Percentiles rank a stretch among this genome's conserved stretches.
Evolutionary conservation across 1,140 invertebrate genomes (phyloP).

Genomic region (Mercenaria mercenaria): DNA sequence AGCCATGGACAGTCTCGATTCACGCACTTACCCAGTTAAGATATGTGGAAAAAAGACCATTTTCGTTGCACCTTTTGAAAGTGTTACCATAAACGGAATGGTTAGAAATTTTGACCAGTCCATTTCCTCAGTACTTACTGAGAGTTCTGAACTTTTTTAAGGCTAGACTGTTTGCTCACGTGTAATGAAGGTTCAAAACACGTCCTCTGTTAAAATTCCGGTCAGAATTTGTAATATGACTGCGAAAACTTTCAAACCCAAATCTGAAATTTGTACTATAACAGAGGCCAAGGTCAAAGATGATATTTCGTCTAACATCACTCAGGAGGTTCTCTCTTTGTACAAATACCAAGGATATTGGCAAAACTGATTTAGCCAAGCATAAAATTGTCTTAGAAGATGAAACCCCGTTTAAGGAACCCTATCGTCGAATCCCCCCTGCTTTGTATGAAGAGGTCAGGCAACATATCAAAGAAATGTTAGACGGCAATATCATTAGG

Average conservation of each 20-base stretch:
- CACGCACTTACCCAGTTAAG: background rate
- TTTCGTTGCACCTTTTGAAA: background rate
- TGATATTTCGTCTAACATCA: background rate
- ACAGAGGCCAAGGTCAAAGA: constrained; percentile 8
- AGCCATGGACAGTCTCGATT: background rate
- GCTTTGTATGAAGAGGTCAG: constrained; percentile 57
- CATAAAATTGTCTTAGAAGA: too few species aligned
- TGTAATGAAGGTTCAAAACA: background rate
- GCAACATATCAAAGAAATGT: constrained; percentile 59
- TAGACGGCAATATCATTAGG: constrained; percentile 43
- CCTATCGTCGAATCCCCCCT: constrained; percentile 44
- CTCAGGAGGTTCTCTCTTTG: background rate
- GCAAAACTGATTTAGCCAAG: too few species aligned
- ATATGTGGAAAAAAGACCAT: background rate
- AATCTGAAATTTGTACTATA: background rate
- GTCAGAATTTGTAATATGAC: constrained; percentile 20
- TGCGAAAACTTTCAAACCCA: constrained; percentile 12
- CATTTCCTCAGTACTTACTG: constrained; percentile 9
- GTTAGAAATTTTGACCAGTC: background rate
- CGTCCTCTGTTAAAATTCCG: constrained; percentile 1
- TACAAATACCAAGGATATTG: too few species aligned
- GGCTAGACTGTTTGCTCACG: constrained; percentile 27
- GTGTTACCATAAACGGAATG: background rate
- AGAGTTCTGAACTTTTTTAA: background rate
- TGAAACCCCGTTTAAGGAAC: constrained; percentile 60